Percentiles rank a stretch among this genome's conserved stretches.
These are phyloP conservation scores for Eurytoma adleriae DNA, from an alignment of 2,888 invertebrate species.

Conservation along the genomic window DNA sequence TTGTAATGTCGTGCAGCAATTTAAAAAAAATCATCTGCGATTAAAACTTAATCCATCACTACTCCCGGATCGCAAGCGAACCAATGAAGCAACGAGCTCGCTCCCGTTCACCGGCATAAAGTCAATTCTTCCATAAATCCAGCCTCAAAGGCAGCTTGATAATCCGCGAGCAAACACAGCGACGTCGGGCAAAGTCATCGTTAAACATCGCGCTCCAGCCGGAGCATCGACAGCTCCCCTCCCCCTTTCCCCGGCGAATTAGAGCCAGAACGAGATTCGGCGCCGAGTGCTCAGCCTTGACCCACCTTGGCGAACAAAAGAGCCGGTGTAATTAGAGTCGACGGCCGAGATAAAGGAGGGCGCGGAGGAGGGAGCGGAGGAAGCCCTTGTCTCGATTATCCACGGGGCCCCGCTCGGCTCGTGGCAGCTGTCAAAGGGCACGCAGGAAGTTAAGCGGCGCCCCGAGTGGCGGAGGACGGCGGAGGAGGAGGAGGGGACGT, in stretches of 20 bases:
- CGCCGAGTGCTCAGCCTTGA: conserved; percentile 30
- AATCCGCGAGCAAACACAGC: conserved; percentile 14
- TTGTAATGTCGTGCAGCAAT: too few species aligned
- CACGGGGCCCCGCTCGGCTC: conserved; percentile 30
- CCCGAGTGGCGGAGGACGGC: background rate
- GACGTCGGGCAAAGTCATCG: background rate
- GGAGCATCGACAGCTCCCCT: conserved; percentile 1
- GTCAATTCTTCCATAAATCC: conserved; percentile 1
- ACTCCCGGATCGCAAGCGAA: background rate
- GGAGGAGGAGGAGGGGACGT: background rate
- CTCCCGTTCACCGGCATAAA: background rate
- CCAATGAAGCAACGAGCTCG: too few species aligned
- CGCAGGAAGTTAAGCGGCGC: conserved; percentile 43
- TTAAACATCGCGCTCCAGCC: conserved; percentile 14
- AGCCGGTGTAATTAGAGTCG: conserved; percentile 56
- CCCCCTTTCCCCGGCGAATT: too few species aligned
- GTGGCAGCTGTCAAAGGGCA: conserved; percentile 57
- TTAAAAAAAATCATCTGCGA: too few species aligned
- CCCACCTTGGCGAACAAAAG: conserved; percentile 44
- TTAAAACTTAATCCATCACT: background rate
- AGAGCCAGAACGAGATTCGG: too few species aligned
- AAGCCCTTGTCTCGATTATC: conserved; percentile 53
- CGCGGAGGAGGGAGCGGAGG: conserved; percentile 44
- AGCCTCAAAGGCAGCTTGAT: conserved; percentile 3
- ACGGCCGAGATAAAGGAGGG: background rate